Conservation (phyloP, 2,888 invertebrate genomes). For the Hipparchia sbordonii region DNA sequence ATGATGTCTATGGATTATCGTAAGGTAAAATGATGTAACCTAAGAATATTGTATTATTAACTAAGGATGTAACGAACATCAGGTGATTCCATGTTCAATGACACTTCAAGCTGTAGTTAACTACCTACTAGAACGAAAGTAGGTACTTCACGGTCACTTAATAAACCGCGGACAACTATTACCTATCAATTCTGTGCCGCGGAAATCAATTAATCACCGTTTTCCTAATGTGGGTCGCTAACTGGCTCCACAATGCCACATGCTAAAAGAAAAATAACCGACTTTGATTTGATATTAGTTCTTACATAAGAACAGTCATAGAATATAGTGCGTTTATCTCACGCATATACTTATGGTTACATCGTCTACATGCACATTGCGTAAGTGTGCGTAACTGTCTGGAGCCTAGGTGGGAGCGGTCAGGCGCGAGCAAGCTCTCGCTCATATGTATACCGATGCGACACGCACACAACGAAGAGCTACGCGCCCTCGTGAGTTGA, state of each 20-base stretch:
- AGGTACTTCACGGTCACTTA: slow-evolving; percentile 28
- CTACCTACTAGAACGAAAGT: slow-evolving; percentile 12
- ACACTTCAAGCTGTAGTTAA: slow-evolving; percentile 20
- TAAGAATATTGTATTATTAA: too few relatives aligned
- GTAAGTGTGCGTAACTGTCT: too few relatives aligned
- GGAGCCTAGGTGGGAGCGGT: too few relatives aligned
- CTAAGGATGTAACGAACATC: slow-evolving; percentile 30
- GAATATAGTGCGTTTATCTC: too few relatives aligned
- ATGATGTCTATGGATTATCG: background rate
- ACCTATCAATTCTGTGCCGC: background rate
- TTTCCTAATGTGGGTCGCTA: background rate
- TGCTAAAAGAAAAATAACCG: background rate
- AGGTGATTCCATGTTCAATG: slow-evolving; percentile 31
- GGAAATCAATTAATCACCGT: background rate
- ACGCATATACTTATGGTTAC: too few relatives aligned
- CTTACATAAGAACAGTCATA: too few relatives aligned
- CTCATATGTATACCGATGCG: too few relatives aligned
- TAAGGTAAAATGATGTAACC: slow-evolving; percentile 21
- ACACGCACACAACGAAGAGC: too few relatives aligned
- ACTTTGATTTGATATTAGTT: too few relatives aligned
- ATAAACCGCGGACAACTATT: slow-evolving; percentile 3
- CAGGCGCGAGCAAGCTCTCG: too few relatives aligned
- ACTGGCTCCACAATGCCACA: background rate
- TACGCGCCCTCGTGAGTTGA: too few relatives aligned
- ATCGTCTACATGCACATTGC: too few relatives aligned